Percentiles rank a stretch among this genome's conserved stretches.
Conservation (phyloP, 2,888 invertebrate species). For the Suillia variegata region DNA sequence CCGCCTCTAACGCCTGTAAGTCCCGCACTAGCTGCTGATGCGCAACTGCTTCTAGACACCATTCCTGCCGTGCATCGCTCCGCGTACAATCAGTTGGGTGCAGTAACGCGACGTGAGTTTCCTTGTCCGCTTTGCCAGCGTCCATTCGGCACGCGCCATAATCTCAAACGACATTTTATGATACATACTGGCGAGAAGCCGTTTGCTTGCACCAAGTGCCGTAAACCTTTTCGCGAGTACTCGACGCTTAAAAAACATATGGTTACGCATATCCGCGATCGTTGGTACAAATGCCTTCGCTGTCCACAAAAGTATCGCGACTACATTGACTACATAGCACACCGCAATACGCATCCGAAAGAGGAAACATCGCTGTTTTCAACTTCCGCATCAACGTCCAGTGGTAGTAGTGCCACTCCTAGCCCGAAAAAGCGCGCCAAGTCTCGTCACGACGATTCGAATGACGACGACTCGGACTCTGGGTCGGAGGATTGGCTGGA, state of each 20-base stretch:
- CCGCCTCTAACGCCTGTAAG: constrained; percentile 10
- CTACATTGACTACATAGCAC: constrained; percentile 51
- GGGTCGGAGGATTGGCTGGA: constrained; percentile 51
- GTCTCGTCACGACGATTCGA: constrained; percentile 20
- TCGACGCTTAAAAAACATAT: constrained; percentile 59
- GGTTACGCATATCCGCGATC: constrained; percentile 56
- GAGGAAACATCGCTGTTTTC: constrained; percentile 17
- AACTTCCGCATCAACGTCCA: background rate
- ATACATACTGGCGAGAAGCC: constrained; percentile 61
- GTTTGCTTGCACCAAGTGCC: constrained; percentile 55
- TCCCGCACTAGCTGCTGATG: constrained; percentile 26
- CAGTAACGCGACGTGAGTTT: constrained; percentile 45
- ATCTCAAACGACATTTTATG: constrained; percentile 60
- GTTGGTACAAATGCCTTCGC: constrained; percentile 55
- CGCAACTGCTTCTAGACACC: constrained; percentile 28
- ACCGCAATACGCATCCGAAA: constrained; percentile 46
- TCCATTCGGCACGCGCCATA: constrained; percentile 58
- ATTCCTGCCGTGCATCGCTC: constrained; percentile 35
- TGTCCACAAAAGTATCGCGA: constrained; percentile 55
- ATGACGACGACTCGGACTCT: constrained; percentile 45
- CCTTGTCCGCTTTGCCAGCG: constrained; percentile 58
- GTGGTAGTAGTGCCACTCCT: background rate
- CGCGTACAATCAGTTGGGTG: constrained; percentile 28
- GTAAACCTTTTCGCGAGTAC: constrained; percentile 58
- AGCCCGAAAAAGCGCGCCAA: constrained; percentile 23